Evolutionary conservation across 2,888 invertebrate species (phyloP), one percentile per base, ranked within the genome.

Genomic region (Serripes groenlandicus): DNA sequence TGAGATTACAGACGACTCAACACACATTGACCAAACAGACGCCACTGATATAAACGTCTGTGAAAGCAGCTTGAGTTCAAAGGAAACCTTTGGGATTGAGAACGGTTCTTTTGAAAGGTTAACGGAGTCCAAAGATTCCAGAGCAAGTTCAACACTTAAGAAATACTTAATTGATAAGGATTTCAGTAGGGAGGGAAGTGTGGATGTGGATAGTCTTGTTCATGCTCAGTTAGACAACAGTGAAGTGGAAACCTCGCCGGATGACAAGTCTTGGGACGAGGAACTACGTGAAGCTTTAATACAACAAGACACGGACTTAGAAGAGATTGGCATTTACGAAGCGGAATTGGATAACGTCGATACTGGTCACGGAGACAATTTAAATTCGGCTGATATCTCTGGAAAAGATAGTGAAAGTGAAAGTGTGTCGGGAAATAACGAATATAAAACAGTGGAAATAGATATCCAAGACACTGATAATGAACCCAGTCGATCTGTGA

Each of bases 181-280:
- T n/a, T 28, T 66, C 11, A 66, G 66, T 42, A 34, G 66, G 21
- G 66, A 66, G 21, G 54, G 56, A 7, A 56, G 35, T 26, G 37
- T 56, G 0, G 56, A 71, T 34, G 30, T 56, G 21, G 71, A 71
- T 23, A 71, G 56, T 34, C 35, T 71, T n/a, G 56, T 56, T 30
- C 54, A 71, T 23, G 54, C 73, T 30, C 60, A 60, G 18, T 37
- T 73, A 62, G 49, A 73, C 7, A n/a, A n/a, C n/a, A 37, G 73
- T 28, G 49, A 49, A n/a, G 35, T 9, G 7, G 42, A 21, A 2
- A 23, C 66, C 3, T 66, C 60, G 4, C 42, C 73, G 3, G 69
- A 42, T 32, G 76, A 49, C 18, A 75, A 76, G 34, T 76, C 81
- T 9, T 81, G 72, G 76, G 74, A 74, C 26, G 81, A 81, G 34